Conservation (phyloP, 2,797 vertebrate genomes). For the Leontocebus nigricollis region DNA sequence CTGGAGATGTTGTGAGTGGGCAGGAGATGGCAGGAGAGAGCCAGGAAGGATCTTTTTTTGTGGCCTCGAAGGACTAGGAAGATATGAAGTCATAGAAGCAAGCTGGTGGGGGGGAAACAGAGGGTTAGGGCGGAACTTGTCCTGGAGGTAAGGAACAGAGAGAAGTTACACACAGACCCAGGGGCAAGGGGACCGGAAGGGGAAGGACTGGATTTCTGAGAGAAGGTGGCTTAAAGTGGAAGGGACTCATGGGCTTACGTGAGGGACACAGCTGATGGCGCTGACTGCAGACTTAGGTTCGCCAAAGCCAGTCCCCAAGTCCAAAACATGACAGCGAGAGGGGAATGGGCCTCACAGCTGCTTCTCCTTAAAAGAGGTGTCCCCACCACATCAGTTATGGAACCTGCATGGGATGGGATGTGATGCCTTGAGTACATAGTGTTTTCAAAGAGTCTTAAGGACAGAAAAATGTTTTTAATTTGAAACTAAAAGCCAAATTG, state of each 20-base stretch:
- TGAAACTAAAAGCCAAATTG: neutral
- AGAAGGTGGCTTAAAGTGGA: neutral
- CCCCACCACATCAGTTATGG: neutral
- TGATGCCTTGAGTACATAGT: neutral
- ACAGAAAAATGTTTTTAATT: neutral
- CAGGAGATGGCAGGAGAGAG: conserved; percentile 73
- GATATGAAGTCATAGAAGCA: neutral
- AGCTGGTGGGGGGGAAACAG: neutral
- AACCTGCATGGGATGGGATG: neutral
- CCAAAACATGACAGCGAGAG: neutral
- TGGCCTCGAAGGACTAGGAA: neutral
- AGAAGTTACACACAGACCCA: neutral
- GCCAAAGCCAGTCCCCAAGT: neutral
- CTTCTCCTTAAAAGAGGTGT: no score
- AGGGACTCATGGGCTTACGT: neutral
- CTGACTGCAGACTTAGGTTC: neutral
- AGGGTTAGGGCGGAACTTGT: neutral
- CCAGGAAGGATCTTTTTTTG: neutral
- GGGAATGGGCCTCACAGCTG: no score
- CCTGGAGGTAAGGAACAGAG: neutral
- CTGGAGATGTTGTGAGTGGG: neutral
- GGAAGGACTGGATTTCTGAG: neutral
- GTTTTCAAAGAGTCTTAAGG: neutral
- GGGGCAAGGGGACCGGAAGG: neutral
- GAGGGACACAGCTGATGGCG: neutral